Conservation (phyloP, 2,797 vertebrate species). For the Aythya fuligula region DNA sequence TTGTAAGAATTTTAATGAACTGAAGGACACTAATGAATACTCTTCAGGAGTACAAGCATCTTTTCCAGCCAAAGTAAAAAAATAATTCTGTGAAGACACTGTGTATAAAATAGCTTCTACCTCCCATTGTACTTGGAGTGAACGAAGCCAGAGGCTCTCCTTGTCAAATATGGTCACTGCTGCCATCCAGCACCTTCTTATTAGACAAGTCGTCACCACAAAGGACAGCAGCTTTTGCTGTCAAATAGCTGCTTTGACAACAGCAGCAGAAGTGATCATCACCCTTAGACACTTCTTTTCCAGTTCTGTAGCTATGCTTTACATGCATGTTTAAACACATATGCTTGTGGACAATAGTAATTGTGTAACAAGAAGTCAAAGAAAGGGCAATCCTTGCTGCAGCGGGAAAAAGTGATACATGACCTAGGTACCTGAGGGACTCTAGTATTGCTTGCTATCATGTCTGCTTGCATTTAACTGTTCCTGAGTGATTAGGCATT, state of each 20-base stretch:
- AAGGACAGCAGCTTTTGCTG: not conserved
- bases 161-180: fast-evolving
- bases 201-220: not conserved
- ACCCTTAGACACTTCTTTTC: not conserved
- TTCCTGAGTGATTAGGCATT: not conserved
- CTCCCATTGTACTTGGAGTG: not conserved
- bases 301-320: not conserved
- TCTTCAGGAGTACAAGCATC: not conserved
- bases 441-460: not conserved
- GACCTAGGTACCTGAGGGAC: not conserved
- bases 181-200: not conserved
- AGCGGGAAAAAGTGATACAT: not conserved
- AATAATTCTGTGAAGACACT: not conserved
- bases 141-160: not conserved
- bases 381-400: not conserved
- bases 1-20: not conserved
- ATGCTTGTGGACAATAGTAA: not conserved
- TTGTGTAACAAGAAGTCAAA: not conserved
- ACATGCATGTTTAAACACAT: not conserved
- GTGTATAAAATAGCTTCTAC: not conserved
- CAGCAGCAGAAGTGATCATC: not conserved
- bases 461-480: not conserved
- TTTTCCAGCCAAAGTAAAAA: not conserved
- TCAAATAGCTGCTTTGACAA: not conserved
- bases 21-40: not conserved